These are phyloP conservation scores for Vanessa atalanta DNA, from an alignment of 1,140 invertebrate genomes.

Conservation along the genomic window DNA sequence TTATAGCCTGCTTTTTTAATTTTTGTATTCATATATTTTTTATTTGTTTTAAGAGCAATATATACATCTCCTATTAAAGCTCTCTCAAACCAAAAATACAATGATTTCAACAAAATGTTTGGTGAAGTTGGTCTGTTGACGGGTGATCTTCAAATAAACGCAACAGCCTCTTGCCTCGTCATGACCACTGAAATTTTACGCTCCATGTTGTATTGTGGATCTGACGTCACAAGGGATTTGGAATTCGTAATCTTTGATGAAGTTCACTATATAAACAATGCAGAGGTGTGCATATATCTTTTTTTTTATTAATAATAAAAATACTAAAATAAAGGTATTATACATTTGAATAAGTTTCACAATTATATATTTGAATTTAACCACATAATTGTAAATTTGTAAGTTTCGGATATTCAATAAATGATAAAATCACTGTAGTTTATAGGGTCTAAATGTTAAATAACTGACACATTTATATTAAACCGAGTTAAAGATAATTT, in stretches of 20 bases:
- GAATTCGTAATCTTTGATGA: slow-evolving; percentile 99
- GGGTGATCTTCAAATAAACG: slow-evolving; percentile 97
- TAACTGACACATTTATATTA: neutral
- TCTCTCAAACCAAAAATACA: slow-evolving; percentile 99
- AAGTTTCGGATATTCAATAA: too few relatives aligned
- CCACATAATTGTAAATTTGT: too few relatives aligned
- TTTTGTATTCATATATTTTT: neutral
- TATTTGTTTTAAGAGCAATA: slow-evolving; percentile 87
- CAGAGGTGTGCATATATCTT: slow-evolving; percentile 84
- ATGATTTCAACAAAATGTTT: slow-evolving; percentile 97
- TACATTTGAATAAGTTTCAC: too few relatives aligned
- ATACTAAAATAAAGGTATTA: too few relatives aligned
- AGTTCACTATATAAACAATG: slow-evolving; percentile 99
- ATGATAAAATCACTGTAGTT: too few relatives aligned
- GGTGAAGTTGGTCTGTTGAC: slow-evolving; percentile 97
- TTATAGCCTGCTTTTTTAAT: neutral
- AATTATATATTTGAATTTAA: too few relatives aligned
- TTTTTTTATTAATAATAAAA: neutral
- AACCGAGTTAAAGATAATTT: too few relatives aligned
- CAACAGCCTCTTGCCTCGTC: slow-evolving; percentile 95
- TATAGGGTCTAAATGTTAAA: too few relatives aligned
- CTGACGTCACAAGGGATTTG: slow-evolving; percentile 96
- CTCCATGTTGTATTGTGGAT: slow-evolving; percentile 98
- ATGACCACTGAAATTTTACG: slow-evolving; percentile 99
- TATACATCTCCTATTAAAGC: slow-evolving; percentile 99